Base-by-base conservation (phyloP, 2,797 vertebrate species). In the Trematomus bernacchii region DNA sequence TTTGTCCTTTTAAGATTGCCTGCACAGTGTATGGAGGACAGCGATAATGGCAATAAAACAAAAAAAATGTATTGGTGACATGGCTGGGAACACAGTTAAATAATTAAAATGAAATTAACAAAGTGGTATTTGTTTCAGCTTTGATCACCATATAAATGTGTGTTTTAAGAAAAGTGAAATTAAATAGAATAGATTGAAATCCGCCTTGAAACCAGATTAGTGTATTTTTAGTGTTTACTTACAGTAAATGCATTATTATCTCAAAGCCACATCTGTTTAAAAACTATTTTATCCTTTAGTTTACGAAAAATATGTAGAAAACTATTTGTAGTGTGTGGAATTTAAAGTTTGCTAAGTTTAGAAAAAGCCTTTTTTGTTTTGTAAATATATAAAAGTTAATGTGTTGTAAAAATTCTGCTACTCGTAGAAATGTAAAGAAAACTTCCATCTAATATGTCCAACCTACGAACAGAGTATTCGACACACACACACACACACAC, bases 1-100 rank as follows among this genome's bases (percentile, higher is more conserved):
- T 61, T 44, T 72, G 55, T 48, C 3, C 55, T 76, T 68, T 85
- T 42, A 76, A 72, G 23, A 57, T 54, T 27, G 6, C 58, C n/a
- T 77, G 72, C 48, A 66, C 53, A 47, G 69, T 48, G 60, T 43
- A 42, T 84, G 71, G 51, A 62, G 58, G 19, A 63, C 55, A n/a
- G 58, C 9, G 70, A 88, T 88, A 86, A 83, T 69, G 10, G 9
- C 62, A 70, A 61, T 70, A 44, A 80, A 77, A 76, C n/a, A 64
- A 57, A 27, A 50, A 52, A 47, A 51, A 69, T 73, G 57, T 69
- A 30, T 37, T 71, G 6, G 37, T 58, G 62, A 80, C 50, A 59
- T 65, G 60, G 42, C 30, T 59, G 21, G 30, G 33, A 23, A 66
- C 19, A 18, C 33, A 75, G 51, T 59, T 30, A 44, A 74, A 71